These are phyloP conservation scores for Prietella phreatophila DNA, from an alignment of 2,113 vertebrate species.

Conservation along the genomic window DNA sequence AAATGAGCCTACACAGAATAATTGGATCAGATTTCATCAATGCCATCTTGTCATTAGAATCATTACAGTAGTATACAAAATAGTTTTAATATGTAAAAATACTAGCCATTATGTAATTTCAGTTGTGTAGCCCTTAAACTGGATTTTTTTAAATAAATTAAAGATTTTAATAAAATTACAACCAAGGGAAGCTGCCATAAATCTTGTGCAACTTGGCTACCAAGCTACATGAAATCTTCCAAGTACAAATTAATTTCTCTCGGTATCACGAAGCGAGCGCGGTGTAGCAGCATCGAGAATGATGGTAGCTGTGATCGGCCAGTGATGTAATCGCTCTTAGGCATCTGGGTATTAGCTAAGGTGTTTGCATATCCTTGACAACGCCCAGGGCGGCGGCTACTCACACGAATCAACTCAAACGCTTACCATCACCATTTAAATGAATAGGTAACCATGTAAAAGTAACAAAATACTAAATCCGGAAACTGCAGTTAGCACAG, in stretches of 20 bases:
- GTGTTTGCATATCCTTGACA: constrained; percentile 43
- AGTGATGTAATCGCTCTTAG: constrained; percentile 27
- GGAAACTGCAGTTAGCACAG: neutral
- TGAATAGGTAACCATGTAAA: neutral
- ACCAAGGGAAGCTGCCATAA: neutral
- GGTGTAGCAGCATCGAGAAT: neutral
- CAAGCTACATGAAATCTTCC: neutral
- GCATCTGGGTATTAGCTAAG: constrained; percentile 17
- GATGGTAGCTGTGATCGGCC: neutral
- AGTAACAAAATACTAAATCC: neutral
- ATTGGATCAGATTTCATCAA: neutral
- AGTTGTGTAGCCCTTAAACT: neutral
- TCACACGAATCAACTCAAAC: neutral
- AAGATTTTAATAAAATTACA: neutral
- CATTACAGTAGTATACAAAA: neutral
- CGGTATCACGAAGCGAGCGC: no score
- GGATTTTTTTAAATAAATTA: no score
- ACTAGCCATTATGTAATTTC: neutral
- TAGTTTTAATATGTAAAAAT: neutral
- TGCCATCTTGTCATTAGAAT: neutral
- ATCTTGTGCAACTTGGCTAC: neutral
- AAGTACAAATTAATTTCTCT: no score
- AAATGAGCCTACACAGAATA: neutral
- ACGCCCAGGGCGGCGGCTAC: constrained; percentile 47
- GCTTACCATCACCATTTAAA: neutral